Evolutionary conservation across 2,888 invertebrate genomes (phyloP), one percentile per base, ranked within the genome.

Genomic region (Agonopterix subpropinquella): DNA sequence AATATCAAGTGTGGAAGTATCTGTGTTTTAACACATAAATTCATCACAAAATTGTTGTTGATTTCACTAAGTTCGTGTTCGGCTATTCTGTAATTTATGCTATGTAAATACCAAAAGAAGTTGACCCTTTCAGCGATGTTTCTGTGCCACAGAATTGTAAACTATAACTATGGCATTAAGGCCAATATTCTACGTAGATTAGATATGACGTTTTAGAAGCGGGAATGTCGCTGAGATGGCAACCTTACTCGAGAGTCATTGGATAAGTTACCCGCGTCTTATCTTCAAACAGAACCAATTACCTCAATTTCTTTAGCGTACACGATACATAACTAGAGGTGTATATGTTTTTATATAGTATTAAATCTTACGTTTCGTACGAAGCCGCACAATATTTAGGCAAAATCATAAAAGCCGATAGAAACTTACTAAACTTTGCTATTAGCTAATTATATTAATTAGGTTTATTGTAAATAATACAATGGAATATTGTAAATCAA

Each of bases 261-360:
- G 83, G 81, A 83, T 83, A 77, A 87, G 85, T 86, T 85, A 85
- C 83, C 87, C 81, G 72, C 71, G 72, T 80, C 76, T 77, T 79
- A 69, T 81, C 75, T 82, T 83, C 82, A 28, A 28, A 28, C 28
- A 70, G 76, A 87, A 87, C 87, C 87, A 80, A 85, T 86, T 88
- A 88, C 88, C 88, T 88, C 88, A 87, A 84, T 84, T 77, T 85
- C 82, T 81, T 80, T 83, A 86, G 81, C 74, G 69, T 80, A 78
- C 80, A 74, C 78, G 67, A 70, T 70, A 66, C 75, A 71, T 75
- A 70, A 69, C 7, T 73, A 71, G 70, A 73, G 70, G 73, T 78
- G 76, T 81, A 70, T 76, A 67, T 75, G 73, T 75, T 80, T 77
- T 80, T 74, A 67, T 66, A 58, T 84, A 81, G 76, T 79, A 69